phyloP scores from a whole-genome alignment of 2,888 invertebrate genomes.

The Catonia carolina region DNA sequence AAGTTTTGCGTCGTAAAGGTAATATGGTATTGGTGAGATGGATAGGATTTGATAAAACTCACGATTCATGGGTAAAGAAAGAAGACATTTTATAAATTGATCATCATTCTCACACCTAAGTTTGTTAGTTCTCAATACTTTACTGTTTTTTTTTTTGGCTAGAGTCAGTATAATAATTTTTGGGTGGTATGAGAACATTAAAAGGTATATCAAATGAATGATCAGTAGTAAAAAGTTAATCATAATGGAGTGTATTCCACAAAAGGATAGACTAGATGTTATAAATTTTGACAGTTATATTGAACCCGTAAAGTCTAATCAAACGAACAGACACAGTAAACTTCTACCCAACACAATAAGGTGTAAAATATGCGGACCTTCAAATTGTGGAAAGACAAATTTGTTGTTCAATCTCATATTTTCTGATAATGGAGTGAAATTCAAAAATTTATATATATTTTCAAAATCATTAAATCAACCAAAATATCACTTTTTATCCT shows the following conservation, averaged over 20 bases:
- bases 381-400: conserved; percentile 17
- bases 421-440: conserved; percentile 4
- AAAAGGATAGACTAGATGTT: background rate
- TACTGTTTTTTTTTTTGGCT: too few relatives aligned
- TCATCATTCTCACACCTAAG: too few relatives aligned
- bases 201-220: too few relatives aligned
- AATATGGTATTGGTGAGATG: conserved; percentile 5
- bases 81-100: background rate
- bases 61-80: too few relatives aligned
- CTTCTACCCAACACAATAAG: conserved; percentile 15
- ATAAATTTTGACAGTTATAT: conserved; percentile 7
- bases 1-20: too few relatives aligned
- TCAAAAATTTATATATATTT: conserved; percentile 18
- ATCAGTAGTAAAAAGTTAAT: too few relatives aligned
- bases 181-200: too few relatives aligned
- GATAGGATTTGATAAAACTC: too few relatives aligned
- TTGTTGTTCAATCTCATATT: conserved; percentile 15
- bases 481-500: conserved; percentile 15
- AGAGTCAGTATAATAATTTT: too few relatives aligned
- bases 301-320: background rate
- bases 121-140: too few relatives aligned
- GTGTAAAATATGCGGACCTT: conserved; percentile 6
- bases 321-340: background rate
- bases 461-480: conserved; percentile 19
- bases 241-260: too few relatives aligned